phyloP scores from a whole-genome alignment of 2,888 invertebrate genomes.

The Xanthorhoe designata region DNA sequence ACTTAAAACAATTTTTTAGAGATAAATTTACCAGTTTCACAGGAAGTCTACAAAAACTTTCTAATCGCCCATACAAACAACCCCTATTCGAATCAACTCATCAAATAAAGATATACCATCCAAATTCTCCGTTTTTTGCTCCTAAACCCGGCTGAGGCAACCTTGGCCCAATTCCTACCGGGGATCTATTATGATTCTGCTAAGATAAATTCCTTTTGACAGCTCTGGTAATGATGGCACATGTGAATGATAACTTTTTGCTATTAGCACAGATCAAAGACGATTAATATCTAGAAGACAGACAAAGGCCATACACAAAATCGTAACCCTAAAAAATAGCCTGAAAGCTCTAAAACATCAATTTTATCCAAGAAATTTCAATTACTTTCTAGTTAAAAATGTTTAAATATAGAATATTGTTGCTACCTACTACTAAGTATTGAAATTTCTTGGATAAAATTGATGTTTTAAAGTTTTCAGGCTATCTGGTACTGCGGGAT shows the following conservation, averaged over 20 bases:
- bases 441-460: no score
- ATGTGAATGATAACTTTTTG: conserved; percentile 24
- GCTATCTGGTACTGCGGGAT: no score
- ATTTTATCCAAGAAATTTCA: no score
- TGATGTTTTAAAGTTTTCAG: no score
- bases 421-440: no score
- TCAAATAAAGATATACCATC: conserved; percentile 24
- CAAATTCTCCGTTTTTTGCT: conserved; percentile 36
- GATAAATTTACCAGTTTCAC: neutral
- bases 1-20: no score
- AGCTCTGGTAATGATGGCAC: conserved; percentile 20
- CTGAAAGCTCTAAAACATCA: no score
- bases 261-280: neutral
- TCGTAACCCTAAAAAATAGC: no score
- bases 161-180: conserved; percentile 44
- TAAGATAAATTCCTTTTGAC: conserved; percentile 38
- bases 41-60: conserved; percentile 9
- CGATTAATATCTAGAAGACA: no score
- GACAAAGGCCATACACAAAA: no score
- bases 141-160: conserved; percentile 26
- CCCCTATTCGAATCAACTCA: conserved; percentile 6
- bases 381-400: no score
- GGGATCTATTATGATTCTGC: conserved; percentile 36
- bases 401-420: no score
- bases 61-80: conserved; percentile 22